A percentile compares a stretch with the other conserved stretches of the same genome.
Conservation (phyloP, 2,797 vertebrate genomes). For the Lepilemur septentrionalis region DNA sequence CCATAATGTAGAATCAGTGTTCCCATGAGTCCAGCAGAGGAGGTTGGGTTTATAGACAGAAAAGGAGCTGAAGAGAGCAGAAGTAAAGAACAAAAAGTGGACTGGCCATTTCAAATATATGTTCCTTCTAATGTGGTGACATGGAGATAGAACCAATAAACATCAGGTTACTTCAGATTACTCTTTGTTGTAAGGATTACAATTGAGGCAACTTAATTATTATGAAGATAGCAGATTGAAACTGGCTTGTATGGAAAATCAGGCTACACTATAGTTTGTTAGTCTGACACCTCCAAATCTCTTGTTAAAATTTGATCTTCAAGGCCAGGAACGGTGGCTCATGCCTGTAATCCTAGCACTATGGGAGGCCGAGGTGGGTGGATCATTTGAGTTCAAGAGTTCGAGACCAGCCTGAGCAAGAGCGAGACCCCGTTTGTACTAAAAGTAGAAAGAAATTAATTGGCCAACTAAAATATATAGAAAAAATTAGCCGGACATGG, state of each 20-base stretch:
- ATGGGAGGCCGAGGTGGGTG: too few species aligned
- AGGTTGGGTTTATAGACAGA: neutral
- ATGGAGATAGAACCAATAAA: neutral
- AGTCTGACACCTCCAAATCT: neutral
- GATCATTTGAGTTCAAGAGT: too few species aligned
- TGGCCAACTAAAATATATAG: too few species aligned
- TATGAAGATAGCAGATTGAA: neutral
- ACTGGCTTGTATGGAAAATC: neutral
- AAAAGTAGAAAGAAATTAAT: too few species aligned
- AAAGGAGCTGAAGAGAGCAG: neutral
- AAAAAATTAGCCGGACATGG: too few species aligned
- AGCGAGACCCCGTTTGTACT: too few species aligned
- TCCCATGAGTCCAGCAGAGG: neutral
- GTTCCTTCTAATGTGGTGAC: neutral
- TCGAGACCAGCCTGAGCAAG: too few species aligned
- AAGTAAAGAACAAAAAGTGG: neutral
- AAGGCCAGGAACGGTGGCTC: too few species aligned
- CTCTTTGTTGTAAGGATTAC: neutral
- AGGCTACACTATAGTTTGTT: neutral
- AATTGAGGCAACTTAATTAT: neutral
- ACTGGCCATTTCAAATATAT: neutral
- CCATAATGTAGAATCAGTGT: neutral
- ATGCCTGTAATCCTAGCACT: too few species aligned
- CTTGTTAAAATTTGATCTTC: neutral
- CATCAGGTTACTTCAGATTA: neutral